These are phyloP conservation scores for Agrilus planipennis DNA, from an alignment of 1,140 invertebrate genomes.

Conservation along the genomic window DNA sequence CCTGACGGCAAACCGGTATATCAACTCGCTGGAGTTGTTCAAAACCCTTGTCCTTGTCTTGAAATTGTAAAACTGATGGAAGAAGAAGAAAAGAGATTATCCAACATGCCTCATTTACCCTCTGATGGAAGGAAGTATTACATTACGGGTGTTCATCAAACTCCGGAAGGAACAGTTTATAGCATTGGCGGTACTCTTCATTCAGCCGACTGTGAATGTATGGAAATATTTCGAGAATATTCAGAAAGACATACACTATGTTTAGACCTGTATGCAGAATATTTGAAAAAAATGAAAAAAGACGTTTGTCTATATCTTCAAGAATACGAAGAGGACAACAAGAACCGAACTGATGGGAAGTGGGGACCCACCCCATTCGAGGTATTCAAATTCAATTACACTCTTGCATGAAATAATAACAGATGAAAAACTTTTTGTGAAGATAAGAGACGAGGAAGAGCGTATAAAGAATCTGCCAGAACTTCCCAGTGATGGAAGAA, in stretches of 20 bases:
- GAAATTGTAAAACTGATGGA: slow-evolving; percentile 1
- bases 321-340: slow-evolving; percentile 10
- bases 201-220: slow-evolving; percentile 19
- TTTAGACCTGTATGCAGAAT: slow-evolving; percentile 15
- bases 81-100: slow-evolving; percentile 7
- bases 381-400: not conserved
- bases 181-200: slow-evolving; percentile 15
- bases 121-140: slow-evolving; percentile 18
- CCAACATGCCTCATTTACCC: slow-evolving; percentile 8
- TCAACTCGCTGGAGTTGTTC: slow-evolving; percentile 9
- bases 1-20: slow-evolving; percentile 14
- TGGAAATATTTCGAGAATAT: slow-evolving; percentile 18
- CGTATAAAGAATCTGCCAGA: no score
- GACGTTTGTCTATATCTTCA: slow-evolving; percentile 20
- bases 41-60: slow-evolving; percentile 7
- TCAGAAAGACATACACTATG: slow-evolving; percentile 17
- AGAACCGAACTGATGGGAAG: no score
- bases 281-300: slow-evolving; percentile 15
- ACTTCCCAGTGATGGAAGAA: no score
- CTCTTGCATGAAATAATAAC: no score
- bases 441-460: no score
- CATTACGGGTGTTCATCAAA: slow-evolving; percentile 23
- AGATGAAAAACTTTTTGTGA: no score
- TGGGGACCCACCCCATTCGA: not conserved
- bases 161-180: slow-evolving; percentile 23